Conservation (phyloP, 2,888 invertebrate species). For the Thumatha senex region DNA sequence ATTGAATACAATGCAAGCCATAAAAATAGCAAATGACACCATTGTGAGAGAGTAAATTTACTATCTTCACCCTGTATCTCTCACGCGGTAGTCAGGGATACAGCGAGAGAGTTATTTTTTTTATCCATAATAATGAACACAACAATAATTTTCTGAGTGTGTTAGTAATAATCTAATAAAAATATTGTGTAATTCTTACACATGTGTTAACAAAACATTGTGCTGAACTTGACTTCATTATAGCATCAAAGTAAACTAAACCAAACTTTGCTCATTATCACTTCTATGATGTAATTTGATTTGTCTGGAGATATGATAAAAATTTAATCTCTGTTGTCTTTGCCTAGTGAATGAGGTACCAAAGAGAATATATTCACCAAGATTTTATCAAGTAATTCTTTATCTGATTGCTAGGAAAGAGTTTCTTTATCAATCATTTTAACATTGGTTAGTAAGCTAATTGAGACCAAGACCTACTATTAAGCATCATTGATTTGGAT, state of each 20-base stretch:
- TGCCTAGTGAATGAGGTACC: constrained; percentile 40
- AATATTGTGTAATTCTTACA: background rate
- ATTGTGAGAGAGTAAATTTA: no score
- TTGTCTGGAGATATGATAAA: constrained; percentile 53
- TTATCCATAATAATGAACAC: background rate
- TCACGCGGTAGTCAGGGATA: no score
- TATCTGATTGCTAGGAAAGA: no score
- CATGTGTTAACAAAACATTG: constrained; percentile 10
- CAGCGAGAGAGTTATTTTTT: background rate
- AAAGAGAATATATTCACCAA: constrained; percentile 1
- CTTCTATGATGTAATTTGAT: constrained; percentile 42
- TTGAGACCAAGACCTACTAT: no score
- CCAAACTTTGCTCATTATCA: constrained; percentile 55
- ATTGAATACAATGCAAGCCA: no score
- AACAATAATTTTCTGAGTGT: background rate
- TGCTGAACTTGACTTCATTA: constrained; percentile 59
- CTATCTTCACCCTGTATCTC: no score
- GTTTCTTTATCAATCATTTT: no score
- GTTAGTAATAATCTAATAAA: background rate
- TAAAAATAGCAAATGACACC: no score
- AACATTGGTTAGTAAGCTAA: no score
- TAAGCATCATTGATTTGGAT: no score
- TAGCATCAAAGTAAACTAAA: constrained; percentile 32
- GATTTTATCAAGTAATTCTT: no score
- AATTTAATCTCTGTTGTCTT: constrained; percentile 50